Evolutionary conservation across 2,888 invertebrate species (phyloP).

Genomic region (Panzeria rudis): DNA sequence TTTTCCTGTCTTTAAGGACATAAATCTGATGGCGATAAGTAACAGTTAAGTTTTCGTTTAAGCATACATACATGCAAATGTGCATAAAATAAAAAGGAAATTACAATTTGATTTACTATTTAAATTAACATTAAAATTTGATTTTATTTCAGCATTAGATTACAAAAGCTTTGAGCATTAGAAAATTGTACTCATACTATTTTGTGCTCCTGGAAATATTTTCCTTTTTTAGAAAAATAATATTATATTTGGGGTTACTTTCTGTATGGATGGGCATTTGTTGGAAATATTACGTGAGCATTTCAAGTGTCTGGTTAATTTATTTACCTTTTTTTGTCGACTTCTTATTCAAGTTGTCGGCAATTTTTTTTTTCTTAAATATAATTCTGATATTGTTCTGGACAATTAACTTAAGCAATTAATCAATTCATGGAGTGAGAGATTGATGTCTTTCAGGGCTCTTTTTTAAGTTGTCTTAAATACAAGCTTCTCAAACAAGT

Average conservation of each 20-base stretch:
- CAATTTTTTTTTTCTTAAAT: conserved; percentile 70
- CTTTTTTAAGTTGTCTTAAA: no score
- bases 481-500: no score
- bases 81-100: conserved; percentile 2
- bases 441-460: not conserved
- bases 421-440: conserved; percentile 50
- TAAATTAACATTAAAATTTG: conserved; percentile 7
- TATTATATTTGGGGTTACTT: conserved; percentile 26
- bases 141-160: conserved; percentile 1
- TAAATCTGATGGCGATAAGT: no score
- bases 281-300: conserved; percentile 75
- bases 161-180: not conserved
- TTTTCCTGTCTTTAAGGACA: no score
- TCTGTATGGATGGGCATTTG: conserved; percentile 12
- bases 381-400: conserved; percentile 81
- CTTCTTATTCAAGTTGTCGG: conserved; percentile 71
- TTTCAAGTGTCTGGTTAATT: conserved; percentile 78
- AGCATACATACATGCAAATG: no score
- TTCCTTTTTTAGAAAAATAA: conserved; percentile 21
- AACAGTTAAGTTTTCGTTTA: not conserved
- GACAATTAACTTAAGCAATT: conserved; percentile 81
- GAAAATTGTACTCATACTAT: not conserved
- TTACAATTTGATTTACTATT: conserved; percentile 19
- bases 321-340: conserved; percentile 73
- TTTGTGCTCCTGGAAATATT: not conserved